Evolutionary conservation across 2,113 vertebrate genomes (phyloP).

Genomic region (Ornithorhynchus anatinus): DNA sequence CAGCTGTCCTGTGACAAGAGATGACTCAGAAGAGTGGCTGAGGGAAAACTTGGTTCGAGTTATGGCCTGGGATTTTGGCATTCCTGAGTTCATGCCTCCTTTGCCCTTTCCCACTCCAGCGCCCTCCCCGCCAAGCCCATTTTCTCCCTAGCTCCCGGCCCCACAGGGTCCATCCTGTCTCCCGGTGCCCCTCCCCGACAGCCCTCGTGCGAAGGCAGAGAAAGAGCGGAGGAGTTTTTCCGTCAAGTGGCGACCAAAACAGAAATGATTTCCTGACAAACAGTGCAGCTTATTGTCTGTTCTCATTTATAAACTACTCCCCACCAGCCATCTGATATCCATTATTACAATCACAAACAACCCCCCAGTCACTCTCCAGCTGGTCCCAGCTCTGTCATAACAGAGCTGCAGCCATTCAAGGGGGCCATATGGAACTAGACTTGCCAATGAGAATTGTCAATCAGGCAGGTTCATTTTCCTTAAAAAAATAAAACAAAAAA

Average conservation of each 20-base stretch:
- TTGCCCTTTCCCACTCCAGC: not conserved
- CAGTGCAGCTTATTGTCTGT: slow-evolving; percentile 69
- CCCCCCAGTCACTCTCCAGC: slow-evolving; percentile 69
- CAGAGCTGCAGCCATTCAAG: slow-evolving; percentile 67
- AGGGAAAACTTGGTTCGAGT: not conserved
- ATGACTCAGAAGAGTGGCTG: no score
- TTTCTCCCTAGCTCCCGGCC: not conserved
- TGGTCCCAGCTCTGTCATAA: slow-evolving; percentile 67
- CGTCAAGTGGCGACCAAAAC: slow-evolving; percentile 40
- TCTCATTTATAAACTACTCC: slow-evolving; percentile 70
- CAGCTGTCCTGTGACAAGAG: no score
- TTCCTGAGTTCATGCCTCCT: not conserved
- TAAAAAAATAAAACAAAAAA: no score
- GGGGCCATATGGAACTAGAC: slow-evolving; percentile 69
- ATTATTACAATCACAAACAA: slow-evolving; percentile 73
- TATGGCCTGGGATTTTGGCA: not conserved
- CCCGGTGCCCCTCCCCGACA: slow-evolving; percentile 1
- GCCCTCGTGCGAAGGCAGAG: not conserved
- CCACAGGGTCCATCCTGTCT: not conserved
- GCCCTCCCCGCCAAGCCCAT: not conserved
- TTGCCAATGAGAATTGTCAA: slow-evolving; percentile 69
- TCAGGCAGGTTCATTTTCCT: slow-evolving; percentile 69
- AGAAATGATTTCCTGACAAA: slow-evolving; percentile 70
- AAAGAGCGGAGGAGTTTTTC: slow-evolving; percentile 16
- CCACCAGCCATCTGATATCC: slow-evolving; percentile 72